phyloP scores from a whole-genome alignment of 2,113 vertebrate species.

The Antigone vipio region DNA sequence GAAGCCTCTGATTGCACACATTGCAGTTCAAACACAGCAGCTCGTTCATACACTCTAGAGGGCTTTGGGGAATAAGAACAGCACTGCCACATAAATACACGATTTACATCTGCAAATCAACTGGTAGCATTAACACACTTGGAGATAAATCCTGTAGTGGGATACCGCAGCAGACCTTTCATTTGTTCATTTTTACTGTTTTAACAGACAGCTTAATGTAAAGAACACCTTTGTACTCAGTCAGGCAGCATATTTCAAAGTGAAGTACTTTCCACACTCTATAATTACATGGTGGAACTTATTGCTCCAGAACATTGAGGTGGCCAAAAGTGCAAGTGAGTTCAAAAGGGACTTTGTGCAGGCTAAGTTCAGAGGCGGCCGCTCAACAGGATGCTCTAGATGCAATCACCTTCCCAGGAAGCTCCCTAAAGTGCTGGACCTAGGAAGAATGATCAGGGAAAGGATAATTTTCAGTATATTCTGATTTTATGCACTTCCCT shows the following conservation, averaged over 20 bases:
- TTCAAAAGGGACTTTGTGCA: neutral
- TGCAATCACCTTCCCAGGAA: neutral
- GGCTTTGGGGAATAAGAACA: neutral
- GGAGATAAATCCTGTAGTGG: neutral
- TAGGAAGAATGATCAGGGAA: neutral
- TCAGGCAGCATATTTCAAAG: neutral
- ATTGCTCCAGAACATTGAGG: neutral
- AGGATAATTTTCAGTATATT: neutral
- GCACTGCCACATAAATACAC: neutral
- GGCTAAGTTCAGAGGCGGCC: rapidly evolving
- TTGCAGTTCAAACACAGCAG: neutral
- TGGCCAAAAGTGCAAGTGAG: neutral
- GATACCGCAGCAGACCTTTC: neutral
- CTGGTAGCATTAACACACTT: neutral
- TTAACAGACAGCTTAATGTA: neutral
- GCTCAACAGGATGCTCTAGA: neutral
- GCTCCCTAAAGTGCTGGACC: neutral
- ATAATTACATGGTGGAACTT: neutral
- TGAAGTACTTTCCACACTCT: neutral
- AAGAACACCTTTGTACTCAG: neutral
- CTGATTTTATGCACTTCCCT: neutral
- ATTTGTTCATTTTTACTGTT: neutral
- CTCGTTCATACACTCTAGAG: neutral
- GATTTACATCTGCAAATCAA: slow-evolving; percentile 35
- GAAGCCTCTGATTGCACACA: neutral